A percentile compares a stretch with the other conserved stretches of the same genome.
These are phyloP conservation scores for Drosophila mayaguana DNA, from an alignment of 2,888 invertebrate species.

Conservation along the genomic window DNA sequence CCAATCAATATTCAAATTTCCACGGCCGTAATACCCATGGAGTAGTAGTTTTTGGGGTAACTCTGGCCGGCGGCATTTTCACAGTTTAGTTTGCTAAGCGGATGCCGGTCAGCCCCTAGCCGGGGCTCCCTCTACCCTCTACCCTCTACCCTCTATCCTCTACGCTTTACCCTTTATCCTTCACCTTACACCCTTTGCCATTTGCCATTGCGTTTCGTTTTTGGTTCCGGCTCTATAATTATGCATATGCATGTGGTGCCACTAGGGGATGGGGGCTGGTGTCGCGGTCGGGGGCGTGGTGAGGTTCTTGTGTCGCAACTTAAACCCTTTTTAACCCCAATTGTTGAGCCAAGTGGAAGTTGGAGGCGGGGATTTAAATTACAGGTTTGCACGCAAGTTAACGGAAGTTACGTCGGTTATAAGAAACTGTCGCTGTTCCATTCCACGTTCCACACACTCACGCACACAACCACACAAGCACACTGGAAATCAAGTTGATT, in stretches of 20 bases:
- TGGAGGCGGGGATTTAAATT: slow-evolving; percentile 46
- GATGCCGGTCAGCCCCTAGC: slow-evolving; percentile 43
- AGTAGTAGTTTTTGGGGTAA: neutral
- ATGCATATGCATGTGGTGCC: slow-evolving; percentile 58
- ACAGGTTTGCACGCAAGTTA: slow-evolving; percentile 73
- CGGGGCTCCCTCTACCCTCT: neutral
- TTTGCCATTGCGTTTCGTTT: slow-evolving; percentile 17
- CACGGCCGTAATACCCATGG: slow-evolving; percentile 23
- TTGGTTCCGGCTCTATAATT: slow-evolving; percentile 70
- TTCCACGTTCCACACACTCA: slow-evolving; percentile 1
- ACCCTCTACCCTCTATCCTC: neutral
- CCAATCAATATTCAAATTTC: slow-evolving; percentile 76
- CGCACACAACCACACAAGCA: neutral
- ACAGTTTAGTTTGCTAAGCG: slow-evolving; percentile 76
- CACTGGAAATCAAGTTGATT: slow-evolving; percentile 53
- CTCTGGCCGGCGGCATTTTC: slow-evolving; percentile 62
- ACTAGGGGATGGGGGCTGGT: neutral
- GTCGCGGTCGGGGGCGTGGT: neutral
- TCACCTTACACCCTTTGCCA: neutral
- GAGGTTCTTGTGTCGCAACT: slow-evolving; percentile 52
- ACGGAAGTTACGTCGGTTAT: slow-evolving; percentile 65
- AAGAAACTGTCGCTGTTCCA: slow-evolving; percentile 49
- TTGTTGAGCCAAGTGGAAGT: slow-evolving; percentile 23
- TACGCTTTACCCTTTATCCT: too few species aligned
- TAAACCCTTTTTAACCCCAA: slow-evolving; percentile 79